Evolutionary conservation across 2,888 invertebrate species (phyloP).

Genomic region (Acanthopleura granulata): DNA sequence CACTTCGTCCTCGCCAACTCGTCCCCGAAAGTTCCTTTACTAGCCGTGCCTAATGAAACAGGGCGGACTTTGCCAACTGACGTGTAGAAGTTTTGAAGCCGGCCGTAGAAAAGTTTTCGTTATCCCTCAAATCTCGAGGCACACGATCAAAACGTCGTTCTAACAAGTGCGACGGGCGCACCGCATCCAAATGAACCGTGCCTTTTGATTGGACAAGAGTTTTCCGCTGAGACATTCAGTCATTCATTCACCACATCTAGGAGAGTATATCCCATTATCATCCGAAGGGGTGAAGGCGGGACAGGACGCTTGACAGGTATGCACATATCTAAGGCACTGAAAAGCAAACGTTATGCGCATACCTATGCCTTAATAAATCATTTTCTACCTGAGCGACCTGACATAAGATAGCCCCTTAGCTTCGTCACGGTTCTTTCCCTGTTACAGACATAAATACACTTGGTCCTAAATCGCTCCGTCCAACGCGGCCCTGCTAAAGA

Average conservation of each 20-base stretch:
- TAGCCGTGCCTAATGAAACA: too few relatives aligned
- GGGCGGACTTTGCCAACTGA: too few relatives aligned
- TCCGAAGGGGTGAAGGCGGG: not conserved
- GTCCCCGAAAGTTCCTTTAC: too few relatives aligned
- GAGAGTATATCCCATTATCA: not conserved
- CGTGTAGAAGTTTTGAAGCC: too few relatives aligned
- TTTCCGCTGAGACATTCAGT: not conserved
- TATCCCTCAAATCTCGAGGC: too few relatives aligned
- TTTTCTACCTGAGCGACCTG: not conserved
- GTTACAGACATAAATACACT: too few relatives aligned
- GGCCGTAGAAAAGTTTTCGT: too few relatives aligned
- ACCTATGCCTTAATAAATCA: slow-evolving; percentile 2
- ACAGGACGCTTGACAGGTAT: not conserved
- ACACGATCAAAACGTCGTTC: not conserved
- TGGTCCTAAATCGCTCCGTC: too few relatives aligned
- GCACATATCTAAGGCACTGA: not conserved
- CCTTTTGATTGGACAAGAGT: not conserved
- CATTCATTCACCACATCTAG: slow-evolving; percentile 3
- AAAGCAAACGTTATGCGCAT: not conserved
- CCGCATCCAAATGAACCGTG: not conserved
- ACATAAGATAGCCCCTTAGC: not conserved
- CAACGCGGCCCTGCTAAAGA: too few relatives aligned
- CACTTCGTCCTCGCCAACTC: too few relatives aligned
- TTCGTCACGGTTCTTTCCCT: too few relatives aligned
- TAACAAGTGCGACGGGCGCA: not conserved